Percentiles rank a stretch among this genome's conserved stretches.
phyloP scores from a whole-genome alignment of 2,888 invertebrate species.

The Aleiodes leptofemur region DNA sequence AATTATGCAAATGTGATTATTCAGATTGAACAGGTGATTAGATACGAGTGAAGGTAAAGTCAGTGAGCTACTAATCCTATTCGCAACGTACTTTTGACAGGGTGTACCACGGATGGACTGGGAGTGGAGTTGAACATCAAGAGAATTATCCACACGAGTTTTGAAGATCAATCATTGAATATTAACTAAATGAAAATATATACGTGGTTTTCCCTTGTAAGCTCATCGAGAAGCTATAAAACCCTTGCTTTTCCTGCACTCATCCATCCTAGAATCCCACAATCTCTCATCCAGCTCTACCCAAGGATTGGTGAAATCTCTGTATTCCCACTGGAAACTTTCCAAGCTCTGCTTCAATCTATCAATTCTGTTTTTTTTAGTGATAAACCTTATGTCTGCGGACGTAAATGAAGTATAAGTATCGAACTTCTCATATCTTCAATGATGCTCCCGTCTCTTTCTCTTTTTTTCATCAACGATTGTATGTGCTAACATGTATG shows the following conservation, averaged over 20 bases:
- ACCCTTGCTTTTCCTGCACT: too few species aligned
- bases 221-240: too few species aligned
- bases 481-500: conserved; percentile 33
- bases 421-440: conserved; percentile 41
- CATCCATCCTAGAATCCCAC: not conserved
- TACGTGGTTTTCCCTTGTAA: too few species aligned
- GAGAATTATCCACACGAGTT: too few species aligned
- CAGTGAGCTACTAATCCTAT: too few species aligned
- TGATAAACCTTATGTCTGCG: conserved; percentile 14
- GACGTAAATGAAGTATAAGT: conserved; percentile 17
- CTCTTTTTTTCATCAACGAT: conserved; percentile 6
- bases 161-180: too few species aligned
- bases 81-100: too few species aligned
- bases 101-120: not conserved
- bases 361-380: not conserved
- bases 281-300: not conserved
- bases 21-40: not conserved
- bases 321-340: conserved; percentile 19
- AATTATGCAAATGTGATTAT: too few species aligned
- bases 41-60: not conserved
- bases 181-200: too few species aligned
- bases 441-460: conserved; percentile 15
- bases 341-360: conserved; percentile 13
- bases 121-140: not conserved
- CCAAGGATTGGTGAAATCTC: not conserved